These are phyloP conservation scores for Smutsia temminckii DNA, from an alignment of 2,797 vertebrate genomes.

Conservation along the genomic window DNA sequence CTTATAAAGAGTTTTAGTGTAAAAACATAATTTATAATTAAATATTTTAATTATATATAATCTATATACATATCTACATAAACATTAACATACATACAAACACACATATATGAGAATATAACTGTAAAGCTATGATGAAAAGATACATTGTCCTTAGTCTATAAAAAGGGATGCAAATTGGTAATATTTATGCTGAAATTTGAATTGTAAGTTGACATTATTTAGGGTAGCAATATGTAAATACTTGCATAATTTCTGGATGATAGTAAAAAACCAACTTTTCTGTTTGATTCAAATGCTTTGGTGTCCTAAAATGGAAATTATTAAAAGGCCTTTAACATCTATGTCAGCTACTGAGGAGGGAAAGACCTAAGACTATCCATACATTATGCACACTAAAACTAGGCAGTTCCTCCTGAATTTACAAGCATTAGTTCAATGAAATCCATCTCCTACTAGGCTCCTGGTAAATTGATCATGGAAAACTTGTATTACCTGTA, in stretches of 20 bases:
- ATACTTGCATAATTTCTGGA: neutral
- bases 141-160: neutral
- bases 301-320: neutral
- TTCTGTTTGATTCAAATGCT: neutral
- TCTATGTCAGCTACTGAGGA: neutral
- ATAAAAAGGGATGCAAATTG: neutral
- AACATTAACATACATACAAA: neutral
- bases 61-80: neutral
- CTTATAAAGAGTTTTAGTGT: neutral
- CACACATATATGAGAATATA: neutral
- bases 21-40: neutral
- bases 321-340: neutral
- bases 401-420: neutral
- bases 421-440: neutral
- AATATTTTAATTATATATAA: neutral
- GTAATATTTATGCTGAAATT: neutral
- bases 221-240: neutral
- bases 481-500: neutral
- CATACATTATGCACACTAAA: neutral
- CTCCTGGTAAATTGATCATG: neutral
- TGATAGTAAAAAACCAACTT: neutral
- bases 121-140: neutral
- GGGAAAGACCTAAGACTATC: neutral
- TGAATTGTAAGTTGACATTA: neutral
- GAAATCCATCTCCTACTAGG: neutral